These are phyloP conservation scores for Micronycteris hirsuta DNA, from an alignment of 2,113 vertebrate genomes.

Conservation along the genomic window DNA sequence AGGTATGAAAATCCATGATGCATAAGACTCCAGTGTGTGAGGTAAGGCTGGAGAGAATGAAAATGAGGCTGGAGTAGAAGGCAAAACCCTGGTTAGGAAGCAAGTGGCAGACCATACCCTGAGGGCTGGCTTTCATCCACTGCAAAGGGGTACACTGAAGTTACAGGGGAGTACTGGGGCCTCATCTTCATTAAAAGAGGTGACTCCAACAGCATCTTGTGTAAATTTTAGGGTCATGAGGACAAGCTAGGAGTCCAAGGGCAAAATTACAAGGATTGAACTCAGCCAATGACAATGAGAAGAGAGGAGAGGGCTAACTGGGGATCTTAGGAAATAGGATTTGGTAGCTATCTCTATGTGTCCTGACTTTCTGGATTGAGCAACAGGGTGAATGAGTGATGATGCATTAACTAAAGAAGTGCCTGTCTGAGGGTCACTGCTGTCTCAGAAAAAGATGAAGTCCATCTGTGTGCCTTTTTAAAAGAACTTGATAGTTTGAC, in stretches of 20 bases:
- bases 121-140: neutral
- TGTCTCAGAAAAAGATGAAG: neutral
- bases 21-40: neutral
- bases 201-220: neutral
- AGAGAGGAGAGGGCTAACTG: neutral
- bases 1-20: neutral
- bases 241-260: neutral
- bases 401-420: neutral
- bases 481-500: neutral
- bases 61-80: neutral
- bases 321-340: neutral
- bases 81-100: neutral
- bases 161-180: too few relatives aligned
- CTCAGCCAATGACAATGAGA: neutral
- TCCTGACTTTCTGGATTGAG: neutral
- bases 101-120: neutral
- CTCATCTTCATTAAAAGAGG: neutral
- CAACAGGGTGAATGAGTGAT: neutral
- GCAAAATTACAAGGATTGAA: neutral
- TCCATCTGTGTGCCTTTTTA: neutral
- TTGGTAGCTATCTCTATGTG: neutral
- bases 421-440: neutral
- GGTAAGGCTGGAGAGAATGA: neutral
- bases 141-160: neutral
- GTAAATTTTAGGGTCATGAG: neutral